Evolutionary conservation across 2,797 vertebrate genomes (phyloP).

Genomic region (Decapterus maruadsi): DNA sequence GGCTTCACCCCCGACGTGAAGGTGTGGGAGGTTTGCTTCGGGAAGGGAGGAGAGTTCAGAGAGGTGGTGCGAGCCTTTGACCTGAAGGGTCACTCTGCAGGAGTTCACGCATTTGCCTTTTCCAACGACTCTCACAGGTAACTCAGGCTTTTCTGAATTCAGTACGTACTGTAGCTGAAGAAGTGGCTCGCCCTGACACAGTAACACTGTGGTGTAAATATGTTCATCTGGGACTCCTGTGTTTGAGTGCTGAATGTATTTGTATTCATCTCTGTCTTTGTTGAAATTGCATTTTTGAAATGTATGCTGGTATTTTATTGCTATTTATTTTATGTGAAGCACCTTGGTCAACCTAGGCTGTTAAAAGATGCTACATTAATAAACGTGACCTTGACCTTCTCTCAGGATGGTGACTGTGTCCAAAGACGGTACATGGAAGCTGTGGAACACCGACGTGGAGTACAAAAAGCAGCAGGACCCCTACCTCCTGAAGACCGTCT

Average conservation of each 20-base stretch:
- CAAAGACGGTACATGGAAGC: conserved; percentile 96
- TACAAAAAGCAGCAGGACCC: conserved; percentile 98
- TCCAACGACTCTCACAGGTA: conserved; percentile 94
- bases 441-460: conserved; percentile 96
- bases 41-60: conserved; percentile 91
- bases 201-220: background rate
- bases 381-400: background rate
- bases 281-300: too few relatives aligned
- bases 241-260: too few relatives aligned
- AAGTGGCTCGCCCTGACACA: background rate
- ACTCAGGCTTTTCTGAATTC: conserved; percentile 2
- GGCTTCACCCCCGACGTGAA: conserved; percentile 98
- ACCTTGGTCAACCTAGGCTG: too few relatives aligned
- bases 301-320: too few relatives aligned
- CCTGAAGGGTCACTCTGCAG: conserved; percentile 94
- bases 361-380: too few relatives aligned
- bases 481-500: conserved; percentile 90
- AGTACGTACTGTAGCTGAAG: too few relatives aligned
- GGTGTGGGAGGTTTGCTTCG: conserved; percentile 96
- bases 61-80: conserved; percentile 94
- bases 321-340: too few relatives aligned
- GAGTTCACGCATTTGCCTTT: conserved; percentile 92
- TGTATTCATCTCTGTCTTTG: too few relatives aligned
- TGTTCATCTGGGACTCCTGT: too few relatives aligned
- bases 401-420: conserved; percentile 95